Percentiles rank a stretch among this genome's conserved stretches.
These are phyloP conservation scores for Agonopterix arenella DNA, from an alignment of 2,888 invertebrate species.

Conservation along the genomic window DNA sequence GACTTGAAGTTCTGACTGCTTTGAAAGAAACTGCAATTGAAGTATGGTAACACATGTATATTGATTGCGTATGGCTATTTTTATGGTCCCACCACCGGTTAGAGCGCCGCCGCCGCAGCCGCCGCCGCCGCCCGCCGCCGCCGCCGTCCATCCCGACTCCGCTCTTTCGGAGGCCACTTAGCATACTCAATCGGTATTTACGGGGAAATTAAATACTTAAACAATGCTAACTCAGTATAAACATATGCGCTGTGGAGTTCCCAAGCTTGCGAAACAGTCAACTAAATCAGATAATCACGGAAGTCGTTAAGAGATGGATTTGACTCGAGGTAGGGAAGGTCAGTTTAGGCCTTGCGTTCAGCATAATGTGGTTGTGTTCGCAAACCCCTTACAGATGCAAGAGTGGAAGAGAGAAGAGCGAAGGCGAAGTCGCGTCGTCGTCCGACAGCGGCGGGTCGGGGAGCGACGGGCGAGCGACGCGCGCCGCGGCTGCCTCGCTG, in stretches of 20 bases:
- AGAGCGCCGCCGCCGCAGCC: constrained; percentile 60
- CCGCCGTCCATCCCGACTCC: constrained; percentile 44
- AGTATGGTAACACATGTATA: constrained; percentile 65
- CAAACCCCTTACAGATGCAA: constrained; percentile 74
- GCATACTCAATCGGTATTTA: constrained; percentile 75
- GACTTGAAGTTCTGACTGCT: constrained; percentile 14
- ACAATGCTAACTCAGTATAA: constrained; percentile 57
- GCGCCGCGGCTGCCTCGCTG: constrained; percentile 26
- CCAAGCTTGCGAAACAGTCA: constrained; percentile 30
- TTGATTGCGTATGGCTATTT: constrained; percentile 77
- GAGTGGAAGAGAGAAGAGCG: constrained; percentile 50
- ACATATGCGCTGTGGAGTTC: constrained; percentile 46
- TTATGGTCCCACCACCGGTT: constrained; percentile 71
- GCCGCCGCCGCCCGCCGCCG: constrained; percentile 42
- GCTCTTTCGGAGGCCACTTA: constrained; percentile 70
- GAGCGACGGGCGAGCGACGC: constrained; percentile 23
- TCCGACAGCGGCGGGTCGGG: constrained; percentile 23
- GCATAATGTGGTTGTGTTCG: constrained; percentile 76
- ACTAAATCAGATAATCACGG: constrained; percentile 10
- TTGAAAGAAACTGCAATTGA: constrained; percentile 70
- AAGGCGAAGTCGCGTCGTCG: constrained; percentile 18
- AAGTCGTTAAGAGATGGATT: constrained; percentile 58
- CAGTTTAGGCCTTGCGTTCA: constrained; percentile 65
- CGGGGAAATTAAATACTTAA: constrained; percentile 72
- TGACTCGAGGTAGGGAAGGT: constrained; percentile 71